phyloP scores from a whole-genome alignment of 2,797 vertebrate genomes.

The Anguilla marmorata region DNA sequence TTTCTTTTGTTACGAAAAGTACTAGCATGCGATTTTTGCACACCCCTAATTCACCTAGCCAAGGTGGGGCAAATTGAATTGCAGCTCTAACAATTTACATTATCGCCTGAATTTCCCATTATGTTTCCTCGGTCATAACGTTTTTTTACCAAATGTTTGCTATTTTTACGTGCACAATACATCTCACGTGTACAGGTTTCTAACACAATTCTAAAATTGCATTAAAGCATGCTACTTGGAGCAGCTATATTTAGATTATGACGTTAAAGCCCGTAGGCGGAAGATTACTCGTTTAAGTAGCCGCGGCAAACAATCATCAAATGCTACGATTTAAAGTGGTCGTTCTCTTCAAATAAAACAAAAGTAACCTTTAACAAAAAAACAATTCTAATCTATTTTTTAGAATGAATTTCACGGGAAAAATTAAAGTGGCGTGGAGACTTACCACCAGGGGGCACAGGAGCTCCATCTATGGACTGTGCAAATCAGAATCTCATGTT shows the following conservation, averaged over 20 bases:
- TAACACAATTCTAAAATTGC: no score
- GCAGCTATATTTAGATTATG: background rate
- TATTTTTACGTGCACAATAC: no score
- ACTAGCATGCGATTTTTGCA: no score
- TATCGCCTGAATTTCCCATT: background rate
- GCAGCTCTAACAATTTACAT: no score
- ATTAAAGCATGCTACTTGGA: no score
- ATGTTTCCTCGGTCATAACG: background rate
- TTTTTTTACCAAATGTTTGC: no score
- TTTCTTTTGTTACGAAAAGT: no score
- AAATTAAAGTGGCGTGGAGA: background rate
- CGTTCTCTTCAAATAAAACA: background rate
- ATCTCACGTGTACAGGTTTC: no score
- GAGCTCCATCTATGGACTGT: background rate
- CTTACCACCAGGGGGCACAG: constrained; percentile 29
- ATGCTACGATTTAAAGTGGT: background rate
- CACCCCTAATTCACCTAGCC: no score
- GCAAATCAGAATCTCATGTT: background rate
- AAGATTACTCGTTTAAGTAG: background rate
- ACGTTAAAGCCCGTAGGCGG: background rate
- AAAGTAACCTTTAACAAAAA: background rate
- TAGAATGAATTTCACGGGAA: background rate
- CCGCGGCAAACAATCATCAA: background rate
- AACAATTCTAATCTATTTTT: background rate
- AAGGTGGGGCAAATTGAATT: background rate